Conservation (phyloP, 1,140 invertebrate genomes). For the Trachymyrmex septentrionalis region DNA sequence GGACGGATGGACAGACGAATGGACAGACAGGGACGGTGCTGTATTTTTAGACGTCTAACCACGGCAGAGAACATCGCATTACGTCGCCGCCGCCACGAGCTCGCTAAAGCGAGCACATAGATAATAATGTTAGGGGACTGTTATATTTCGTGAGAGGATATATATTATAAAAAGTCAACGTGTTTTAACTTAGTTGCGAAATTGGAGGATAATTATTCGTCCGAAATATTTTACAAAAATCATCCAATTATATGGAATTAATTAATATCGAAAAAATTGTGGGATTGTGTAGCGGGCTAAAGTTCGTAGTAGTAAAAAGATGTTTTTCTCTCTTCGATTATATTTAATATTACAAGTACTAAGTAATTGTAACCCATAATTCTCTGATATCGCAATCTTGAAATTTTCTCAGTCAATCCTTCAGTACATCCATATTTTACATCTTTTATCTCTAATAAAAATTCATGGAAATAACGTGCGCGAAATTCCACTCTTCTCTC, state of each 20-base stretch:
- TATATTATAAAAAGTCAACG: neutral
- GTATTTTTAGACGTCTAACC: conserved; percentile 72
- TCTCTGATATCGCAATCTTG: neutral
- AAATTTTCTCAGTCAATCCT: neutral
- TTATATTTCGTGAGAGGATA: neutral
- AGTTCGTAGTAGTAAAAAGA: neutral
- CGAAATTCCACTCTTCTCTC: neutral
- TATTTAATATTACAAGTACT: conserved; percentile 4
- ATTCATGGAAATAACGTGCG: conserved; percentile 1
- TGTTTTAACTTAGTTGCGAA: neutral
- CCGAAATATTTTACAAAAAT: neutral
- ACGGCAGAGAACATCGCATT: conserved; percentile 48
- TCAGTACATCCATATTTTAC: neutral
- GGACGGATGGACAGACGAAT: conserved; percentile 58
- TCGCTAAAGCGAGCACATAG: conserved; percentile 13
- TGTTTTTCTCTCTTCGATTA: neutral
- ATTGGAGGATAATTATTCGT: neutral
- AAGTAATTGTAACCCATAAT: neutral
- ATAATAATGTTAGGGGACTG: conserved; percentile 40
- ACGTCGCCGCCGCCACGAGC: conserved; percentile 4
- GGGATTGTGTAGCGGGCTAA: no score
- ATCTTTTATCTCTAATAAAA: neutral
- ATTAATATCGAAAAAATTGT: neutral
- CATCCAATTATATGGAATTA: neutral
- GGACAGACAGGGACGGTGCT: conserved; percentile 54